A percentile compares a stretch with the other conserved stretches of the same genome.
Conservation (phyloP, 2,113 vertebrate species). For the Antennarius striatus region DNA sequence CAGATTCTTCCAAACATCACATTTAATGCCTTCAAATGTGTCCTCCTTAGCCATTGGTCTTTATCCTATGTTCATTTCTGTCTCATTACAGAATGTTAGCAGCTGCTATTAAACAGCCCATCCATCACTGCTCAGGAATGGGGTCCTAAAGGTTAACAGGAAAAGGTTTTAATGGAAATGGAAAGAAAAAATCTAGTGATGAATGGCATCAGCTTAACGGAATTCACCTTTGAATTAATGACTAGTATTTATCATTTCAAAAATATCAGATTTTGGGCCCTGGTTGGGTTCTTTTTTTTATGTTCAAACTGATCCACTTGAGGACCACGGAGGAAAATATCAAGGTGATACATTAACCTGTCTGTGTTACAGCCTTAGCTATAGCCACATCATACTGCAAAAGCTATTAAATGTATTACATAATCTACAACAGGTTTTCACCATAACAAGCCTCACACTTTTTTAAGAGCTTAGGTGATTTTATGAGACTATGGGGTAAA, state of each 20-base stretch:
- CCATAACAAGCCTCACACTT: slow-evolving; percentile 28
- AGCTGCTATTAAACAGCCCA: slow-evolving; percentile 72
- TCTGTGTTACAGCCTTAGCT: slow-evolving; percentile 17
- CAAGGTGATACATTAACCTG: slow-evolving; percentile 33
- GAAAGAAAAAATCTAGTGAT: slow-evolving; percentile 61
- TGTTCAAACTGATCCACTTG: slow-evolving; percentile 15
- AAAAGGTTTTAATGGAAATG: slow-evolving; percentile 68
- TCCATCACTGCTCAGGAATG: slow-evolving; percentile 73
- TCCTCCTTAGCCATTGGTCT: slow-evolving; percentile 53
- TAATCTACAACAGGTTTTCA: slow-evolving; percentile 20
- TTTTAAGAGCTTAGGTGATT: slow-evolving; percentile 42
- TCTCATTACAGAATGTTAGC: slow-evolving; percentile 71
- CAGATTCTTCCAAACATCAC: slow-evolving; percentile 26
- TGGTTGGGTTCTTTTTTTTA: slow-evolving; percentile 25
- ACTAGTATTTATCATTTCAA: slow-evolving; percentile 72
- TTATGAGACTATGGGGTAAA: slow-evolving; percentile 42
- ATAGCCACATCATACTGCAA: not conserved
- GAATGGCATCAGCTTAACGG: slow-evolving; percentile 63
- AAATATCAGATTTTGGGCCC: slow-evolving; percentile 28
- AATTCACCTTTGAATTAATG: slow-evolving; percentile 73
- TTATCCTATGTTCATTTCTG: slow-evolving; percentile 69
- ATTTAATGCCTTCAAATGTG: slow-evolving; percentile 48
- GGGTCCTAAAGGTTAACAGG: slow-evolving; percentile 77
- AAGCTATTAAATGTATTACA: slow-evolving; percentile 20
- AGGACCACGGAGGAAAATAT: slow-evolving; percentile 54